Base-by-base conservation (phyloP, 37 sponge, comb jelly and placozoan species). In the Spongilla lacustris region DNA sequence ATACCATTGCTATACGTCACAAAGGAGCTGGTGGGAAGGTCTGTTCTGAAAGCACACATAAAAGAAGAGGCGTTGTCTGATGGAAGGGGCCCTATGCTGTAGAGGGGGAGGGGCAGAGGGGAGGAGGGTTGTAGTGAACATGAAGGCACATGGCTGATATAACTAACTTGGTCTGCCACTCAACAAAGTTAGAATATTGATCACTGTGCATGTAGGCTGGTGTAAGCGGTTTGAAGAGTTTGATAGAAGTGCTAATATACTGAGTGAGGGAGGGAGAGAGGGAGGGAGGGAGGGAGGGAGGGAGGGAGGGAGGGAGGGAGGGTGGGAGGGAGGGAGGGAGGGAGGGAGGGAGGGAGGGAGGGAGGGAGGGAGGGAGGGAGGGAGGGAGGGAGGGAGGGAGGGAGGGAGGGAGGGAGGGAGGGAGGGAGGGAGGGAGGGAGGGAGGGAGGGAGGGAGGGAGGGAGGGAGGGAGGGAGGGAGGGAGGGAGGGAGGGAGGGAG, bases 361-460 rank as follows among this genome's bases (percentile, higher is more conserved):
- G 66, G 80, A 48, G 80, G 66, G 50, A 48, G 66, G 80, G 80
- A 48, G 66, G 50, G 80, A 79, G 80, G 80, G 50, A 48, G 80
- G 66, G 80, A 48, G 80, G 66, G 80, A 79, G 80, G 66, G 66
- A 48, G 80, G 80, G 66, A 46, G 80, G 66, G 80, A 48, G 50
- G 80, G 80, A 79, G 80, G 66, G 80, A 79, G 80, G 66, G 80
- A 48, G 66, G 80, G 80, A 48, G 66, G 50, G 66, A 79, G 80
- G 66, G 50, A 48, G 80, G 66, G 80, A 48, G 80, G 66, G 80
- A 79, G 80, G 66, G 66, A 48, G 80, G 80, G 66, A 46, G 80
- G 66, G 80, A 48, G 50, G 80, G 80, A 79, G 80, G 80, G 80
- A 79, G 80, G 66, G 80, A 48, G 66, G 80, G 80, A 48, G 66